Evolutionary conservation across 2,113 vertebrate species (phyloP).

Genomic region (Thunnus thynnus): DNA sequence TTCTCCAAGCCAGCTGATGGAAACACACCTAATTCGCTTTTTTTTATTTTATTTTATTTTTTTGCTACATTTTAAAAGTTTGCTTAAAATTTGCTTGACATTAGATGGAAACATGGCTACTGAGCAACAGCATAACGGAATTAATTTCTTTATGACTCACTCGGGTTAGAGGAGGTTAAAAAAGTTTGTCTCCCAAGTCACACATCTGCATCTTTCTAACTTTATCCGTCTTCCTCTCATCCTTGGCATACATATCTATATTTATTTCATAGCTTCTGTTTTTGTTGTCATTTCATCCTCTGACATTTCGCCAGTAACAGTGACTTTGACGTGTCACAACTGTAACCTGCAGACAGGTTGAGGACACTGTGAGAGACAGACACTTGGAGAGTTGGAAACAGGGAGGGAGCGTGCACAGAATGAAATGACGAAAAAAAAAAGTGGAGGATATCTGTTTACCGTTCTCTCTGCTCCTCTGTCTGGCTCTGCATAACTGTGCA

Average conservation of each 20-base stretch:
- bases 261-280: constrained; percentile 39
- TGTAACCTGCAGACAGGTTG: constrained; percentile 70
- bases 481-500: constrained; percentile 39
- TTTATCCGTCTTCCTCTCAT: constrained; percentile 35
- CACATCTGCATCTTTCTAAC: constrained; percentile 33
- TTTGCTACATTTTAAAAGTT: too few species aligned
- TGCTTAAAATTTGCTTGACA: too few species aligned
- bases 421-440: constrained; percentile 7
- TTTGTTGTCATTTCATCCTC: constrained; percentile 49
- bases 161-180: background rate
- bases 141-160: background rate
- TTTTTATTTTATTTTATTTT: too few species aligned
- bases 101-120: background rate
- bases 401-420: constrained; percentile 27
- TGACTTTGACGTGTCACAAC: constrained; percentile 74
- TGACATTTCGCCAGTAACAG: constrained; percentile 73
- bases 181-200: constrained; percentile 14
- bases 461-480: constrained; percentile 15
- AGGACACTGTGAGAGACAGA: constrained; percentile 58
- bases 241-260: constrained; percentile 43
- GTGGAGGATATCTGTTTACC: constrained; percentile 7
- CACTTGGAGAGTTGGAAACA: constrained; percentile 19
- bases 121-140: constrained; percentile 2
- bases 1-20: too few species aligned
- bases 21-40: too few species aligned